Evolutionary conservation across 2,888 invertebrate genomes (phyloP).

Genomic region (Diloba caeruleocephala): DNA sequence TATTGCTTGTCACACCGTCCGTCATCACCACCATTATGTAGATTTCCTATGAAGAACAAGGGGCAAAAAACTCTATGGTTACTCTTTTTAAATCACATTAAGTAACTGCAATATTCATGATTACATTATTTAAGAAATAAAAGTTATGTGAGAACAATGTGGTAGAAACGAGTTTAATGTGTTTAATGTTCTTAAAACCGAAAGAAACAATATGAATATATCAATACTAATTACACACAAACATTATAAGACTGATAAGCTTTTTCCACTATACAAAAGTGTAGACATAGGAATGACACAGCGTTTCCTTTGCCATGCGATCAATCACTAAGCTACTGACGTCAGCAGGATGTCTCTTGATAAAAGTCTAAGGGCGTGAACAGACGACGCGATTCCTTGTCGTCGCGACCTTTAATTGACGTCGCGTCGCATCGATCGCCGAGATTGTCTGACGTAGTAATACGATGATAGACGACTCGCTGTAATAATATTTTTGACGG

Average conservation of each 20-base stretch:
- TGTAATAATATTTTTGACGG: conserved; percentile 6
- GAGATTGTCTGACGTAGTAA: conserved; percentile 10
- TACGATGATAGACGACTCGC: conserved; percentile 13
- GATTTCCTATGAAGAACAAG: too few species aligned
- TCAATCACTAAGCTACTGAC: conserved; percentile 46
- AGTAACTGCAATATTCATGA: too few species aligned
- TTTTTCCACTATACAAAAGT: conserved; percentile 11
- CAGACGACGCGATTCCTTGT: conserved; percentile 24
- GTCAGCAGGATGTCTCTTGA: conserved; percentile 36
- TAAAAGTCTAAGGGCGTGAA: conserved; percentile 31
- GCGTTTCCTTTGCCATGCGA: conserved; percentile 31
- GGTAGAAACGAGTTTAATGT: too few species aligned
- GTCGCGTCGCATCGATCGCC: conserved; percentile 14
- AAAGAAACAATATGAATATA: too few species aligned
- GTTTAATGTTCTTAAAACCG: too few species aligned
- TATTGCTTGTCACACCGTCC: too few species aligned
- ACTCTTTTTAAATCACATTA: too few species aligned
- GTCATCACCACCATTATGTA: too few species aligned
- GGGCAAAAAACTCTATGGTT: too few species aligned
- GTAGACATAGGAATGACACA: conserved; percentile 28
- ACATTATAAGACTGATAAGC: neutral
- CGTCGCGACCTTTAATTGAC: conserved; percentile 7
- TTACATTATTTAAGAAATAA: too few species aligned
- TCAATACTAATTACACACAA: too few species aligned
- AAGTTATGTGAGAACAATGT: too few species aligned